These are phyloP conservation scores for Epinotia demarniana DNA, from an alignment of 2,888 invertebrate species.

Conservation along the genomic window DNA sequence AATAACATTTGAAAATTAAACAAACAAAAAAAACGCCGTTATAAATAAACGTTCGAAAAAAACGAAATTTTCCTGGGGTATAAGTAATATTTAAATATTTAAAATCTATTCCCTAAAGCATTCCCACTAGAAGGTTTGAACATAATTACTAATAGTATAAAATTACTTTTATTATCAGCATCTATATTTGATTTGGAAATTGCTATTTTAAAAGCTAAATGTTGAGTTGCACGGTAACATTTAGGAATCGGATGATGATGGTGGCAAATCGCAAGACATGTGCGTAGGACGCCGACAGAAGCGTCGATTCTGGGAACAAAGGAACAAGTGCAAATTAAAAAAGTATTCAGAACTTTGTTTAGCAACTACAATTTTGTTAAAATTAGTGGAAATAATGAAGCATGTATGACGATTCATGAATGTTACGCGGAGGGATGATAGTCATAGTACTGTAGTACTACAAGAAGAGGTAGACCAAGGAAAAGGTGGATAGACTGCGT, in stretches of 20 bases:
- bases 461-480: no score
- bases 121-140: no score
- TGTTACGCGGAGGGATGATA: no score
- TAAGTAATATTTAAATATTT: no score
- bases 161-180: neutral
- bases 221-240: slow-evolving; percentile 29
- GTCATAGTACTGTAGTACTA: no score
- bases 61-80: no score
- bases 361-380: neutral
- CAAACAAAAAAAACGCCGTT: no score
- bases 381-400: neutral
- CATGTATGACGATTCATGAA: neutral
- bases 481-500: no score
- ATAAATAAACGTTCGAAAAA: no score
- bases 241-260: slow-evolving; percentile 34
- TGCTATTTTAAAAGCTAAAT: neutral
- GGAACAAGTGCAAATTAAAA: slow-evolving; percentile 37
- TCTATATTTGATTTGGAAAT: neutral
- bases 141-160: neutral
- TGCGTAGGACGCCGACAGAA: slow-evolving; percentile 53
- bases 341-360: slow-evolving; percentile 14
- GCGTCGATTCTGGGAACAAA: slow-evolving; percentile 43
- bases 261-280: slow-evolving; percentile 50
- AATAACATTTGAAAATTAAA: no score
- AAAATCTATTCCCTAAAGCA: no score